Conservation (phyloP, 2,888 invertebrate species). For the Torymus tubicola region DNA sequence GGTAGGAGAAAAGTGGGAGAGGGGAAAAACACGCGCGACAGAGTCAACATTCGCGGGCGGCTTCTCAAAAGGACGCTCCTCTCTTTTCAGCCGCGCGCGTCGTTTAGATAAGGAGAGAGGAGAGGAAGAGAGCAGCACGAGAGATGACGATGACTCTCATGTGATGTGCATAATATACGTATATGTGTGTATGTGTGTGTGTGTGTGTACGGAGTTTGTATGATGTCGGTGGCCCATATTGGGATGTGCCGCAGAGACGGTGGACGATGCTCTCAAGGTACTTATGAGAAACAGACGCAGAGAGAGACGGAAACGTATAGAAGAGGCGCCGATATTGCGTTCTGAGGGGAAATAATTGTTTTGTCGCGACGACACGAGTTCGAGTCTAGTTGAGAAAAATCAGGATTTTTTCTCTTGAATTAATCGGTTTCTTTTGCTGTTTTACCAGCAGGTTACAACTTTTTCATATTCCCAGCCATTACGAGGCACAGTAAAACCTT, state of each 20-base stretch:
- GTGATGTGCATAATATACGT: slow-evolving; percentile 66
- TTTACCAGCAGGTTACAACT: no score
- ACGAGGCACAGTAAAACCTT: no score
- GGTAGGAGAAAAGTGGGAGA: not conserved
- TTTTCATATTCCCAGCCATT: no score
- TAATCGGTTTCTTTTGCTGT: no score
- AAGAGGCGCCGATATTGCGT: not conserved
- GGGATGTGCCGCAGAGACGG: slow-evolving; percentile 59
- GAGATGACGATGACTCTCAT: slow-evolving; percentile 59
- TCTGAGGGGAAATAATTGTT: not conserved
- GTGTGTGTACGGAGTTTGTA: no score
- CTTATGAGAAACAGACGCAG: slow-evolving; percentile 14
- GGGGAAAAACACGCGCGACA: not conserved
- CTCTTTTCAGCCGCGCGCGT: slow-evolving; percentile 49
- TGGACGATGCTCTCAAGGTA: not conserved
- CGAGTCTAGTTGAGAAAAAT: no score
- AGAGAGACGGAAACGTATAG: not conserved
- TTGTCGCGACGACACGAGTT: not conserved
- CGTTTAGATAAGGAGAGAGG: slow-evolving; percentile 66
- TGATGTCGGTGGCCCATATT: slow-evolving; percentile 64
- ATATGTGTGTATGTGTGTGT: no score
- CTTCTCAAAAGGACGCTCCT: slow-evolving; percentile 63
- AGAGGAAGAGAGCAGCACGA: not conserved
- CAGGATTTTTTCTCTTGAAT: no score
- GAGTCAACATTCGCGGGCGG: slow-evolving; percentile 65